Conservation (phyloP, 2,888 invertebrate species). For the Microctonus hyperodae region DNA sequence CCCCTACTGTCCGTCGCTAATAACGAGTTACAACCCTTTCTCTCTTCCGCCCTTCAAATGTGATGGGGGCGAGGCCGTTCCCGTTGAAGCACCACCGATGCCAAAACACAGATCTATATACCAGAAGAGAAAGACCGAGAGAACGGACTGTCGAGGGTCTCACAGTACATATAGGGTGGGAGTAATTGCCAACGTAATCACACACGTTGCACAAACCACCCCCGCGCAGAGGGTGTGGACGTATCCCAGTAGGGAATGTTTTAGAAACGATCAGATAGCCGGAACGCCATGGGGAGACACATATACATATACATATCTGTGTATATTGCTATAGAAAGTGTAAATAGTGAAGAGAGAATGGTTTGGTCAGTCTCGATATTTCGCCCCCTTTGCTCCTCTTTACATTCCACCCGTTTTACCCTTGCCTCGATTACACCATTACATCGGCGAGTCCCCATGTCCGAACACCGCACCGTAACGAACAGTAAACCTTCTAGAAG, state of each 20-base stretch:
- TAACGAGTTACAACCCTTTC: slow-evolving; percentile 60
- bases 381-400: slow-evolving; percentile 7
- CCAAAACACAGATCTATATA: slow-evolving; percentile 38
- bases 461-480: slow-evolving; percentile 19
- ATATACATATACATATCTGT: slow-evolving; percentile 6
- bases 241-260: slow-evolving; percentile 43
- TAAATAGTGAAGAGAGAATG: slow-evolving; percentile 14
- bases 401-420: slow-evolving; percentile 28
- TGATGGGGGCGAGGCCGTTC: slow-evolving; percentile 37
- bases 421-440: slow-evolving; percentile 39
- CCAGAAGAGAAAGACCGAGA: slow-evolving; percentile 25
- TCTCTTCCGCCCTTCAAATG: slow-evolving; percentile 31
- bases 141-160: slow-evolving; percentile 15
- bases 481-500: slow-evolving; percentile 29
- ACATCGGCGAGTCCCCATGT: slow-evolving; percentile 34
- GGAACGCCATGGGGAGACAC: slow-evolving; percentile 30
- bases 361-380: slow-evolving; percentile 11
- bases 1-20: slow-evolving; percentile 52
- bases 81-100: slow-evolving; percentile 1
- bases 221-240: slow-evolving; percentile 44
- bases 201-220: slow-evolving; percentile 56
- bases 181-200: slow-evolving; percentile 62
- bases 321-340: background rate
- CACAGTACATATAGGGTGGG: slow-evolving; percentile 41
- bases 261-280: slow-evolving; percentile 49